These are phyloP conservation scores for Ormyrus rosae DNA, from an alignment of 2,888 invertebrate genomes.

Conservation along the genomic window DNA sequence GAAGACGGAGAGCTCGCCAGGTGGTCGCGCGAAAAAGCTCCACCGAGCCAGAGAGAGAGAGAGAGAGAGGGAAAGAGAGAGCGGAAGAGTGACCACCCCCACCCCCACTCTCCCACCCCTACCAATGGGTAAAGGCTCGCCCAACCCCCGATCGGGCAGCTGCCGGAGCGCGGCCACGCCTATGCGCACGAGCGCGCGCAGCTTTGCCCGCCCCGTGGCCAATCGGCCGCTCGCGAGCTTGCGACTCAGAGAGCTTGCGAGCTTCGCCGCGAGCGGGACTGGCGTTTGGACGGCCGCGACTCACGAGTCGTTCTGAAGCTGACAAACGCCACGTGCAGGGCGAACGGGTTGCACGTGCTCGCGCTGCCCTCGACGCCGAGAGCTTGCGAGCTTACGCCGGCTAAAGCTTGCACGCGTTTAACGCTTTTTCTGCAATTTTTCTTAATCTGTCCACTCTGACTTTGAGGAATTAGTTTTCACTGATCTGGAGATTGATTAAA, in stretches of 20 bases:
- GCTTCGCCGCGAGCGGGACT: slow-evolving; percentile 61
- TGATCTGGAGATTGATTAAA: too few species aligned
- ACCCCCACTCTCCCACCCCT: slow-evolving; percentile 42
- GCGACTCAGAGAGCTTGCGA: slow-evolving; percentile 69
- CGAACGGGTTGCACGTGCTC: slow-evolving; percentile 72
- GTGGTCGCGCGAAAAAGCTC: not conserved
- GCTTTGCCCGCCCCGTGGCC: slow-evolving; percentile 52
- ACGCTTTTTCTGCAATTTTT: too few species aligned
- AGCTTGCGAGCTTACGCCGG: slow-evolving; percentile 57
- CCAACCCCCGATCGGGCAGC: slow-evolving; percentile 1
- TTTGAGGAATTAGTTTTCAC: too few species aligned
- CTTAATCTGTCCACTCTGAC: too few species aligned
- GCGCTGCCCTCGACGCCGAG: slow-evolving; percentile 49
- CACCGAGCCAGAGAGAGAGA: slow-evolving; percentile 32
- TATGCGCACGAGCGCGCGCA: slow-evolving; percentile 71
- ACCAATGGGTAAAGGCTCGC: not conserved
- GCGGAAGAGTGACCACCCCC: slow-evolving; percentile 68
- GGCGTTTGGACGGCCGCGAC: slow-evolving; percentile 19
- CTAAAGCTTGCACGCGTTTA: not conserved
- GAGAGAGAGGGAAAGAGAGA: slow-evolving; percentile 29
- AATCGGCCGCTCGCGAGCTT: slow-evolving; percentile 62
- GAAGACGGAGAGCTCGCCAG: slow-evolving; percentile 13
- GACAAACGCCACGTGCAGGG: slow-evolving; percentile 73
- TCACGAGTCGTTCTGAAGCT: slow-evolving; percentile 59
- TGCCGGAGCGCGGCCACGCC: slow-evolving; percentile 62